A percentile compares a stretch with the other conserved stretches of the same genome.
Evolutionary conservation across 2,113 vertebrate species (phyloP).

Genomic region (Gymnobelideus leadbeateri): DNA sequence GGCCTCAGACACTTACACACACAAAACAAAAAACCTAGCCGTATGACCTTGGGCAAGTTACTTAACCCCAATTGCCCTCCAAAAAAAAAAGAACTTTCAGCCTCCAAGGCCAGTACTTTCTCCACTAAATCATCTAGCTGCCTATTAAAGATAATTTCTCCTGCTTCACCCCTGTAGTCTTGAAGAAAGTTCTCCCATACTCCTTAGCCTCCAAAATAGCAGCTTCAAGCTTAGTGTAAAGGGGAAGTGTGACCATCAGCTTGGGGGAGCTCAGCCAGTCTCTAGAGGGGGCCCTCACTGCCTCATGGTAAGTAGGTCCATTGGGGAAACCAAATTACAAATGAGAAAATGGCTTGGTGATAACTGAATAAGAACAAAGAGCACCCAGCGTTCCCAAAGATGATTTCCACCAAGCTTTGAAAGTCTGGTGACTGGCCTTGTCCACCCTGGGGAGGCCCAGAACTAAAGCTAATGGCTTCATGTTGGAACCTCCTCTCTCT

Average conservation of each 20-base stretch:
- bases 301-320: too few species aligned
- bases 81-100: neutral
- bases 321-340: too few species aligned
- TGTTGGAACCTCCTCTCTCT: neutral
- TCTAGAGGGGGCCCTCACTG: too few species aligned
- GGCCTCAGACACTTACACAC: too few species aligned
- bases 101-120: neutral
- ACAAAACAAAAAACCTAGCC: too few species aligned
- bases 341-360: too few species aligned
- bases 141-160: neutral
- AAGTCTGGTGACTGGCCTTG: neutral
- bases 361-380: neutral
- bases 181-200: neutral
- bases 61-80: too few species aligned
- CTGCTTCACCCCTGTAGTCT: neutral
- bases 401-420: neutral
- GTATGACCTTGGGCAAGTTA: too few species aligned
- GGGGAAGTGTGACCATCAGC: too few species aligned
- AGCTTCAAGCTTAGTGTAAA: too few species aligned
- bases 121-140: neutral
- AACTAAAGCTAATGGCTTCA: neutral
- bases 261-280: too few species aligned
- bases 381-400: neutral
- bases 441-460: neutral
- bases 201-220: too few species aligned